Evolutionary conservation across 2,888 invertebrate species (phyloP), one percentile per base, ranked within the genome.

Genomic region (Acanthococcus lagerstroemiae): DNA sequence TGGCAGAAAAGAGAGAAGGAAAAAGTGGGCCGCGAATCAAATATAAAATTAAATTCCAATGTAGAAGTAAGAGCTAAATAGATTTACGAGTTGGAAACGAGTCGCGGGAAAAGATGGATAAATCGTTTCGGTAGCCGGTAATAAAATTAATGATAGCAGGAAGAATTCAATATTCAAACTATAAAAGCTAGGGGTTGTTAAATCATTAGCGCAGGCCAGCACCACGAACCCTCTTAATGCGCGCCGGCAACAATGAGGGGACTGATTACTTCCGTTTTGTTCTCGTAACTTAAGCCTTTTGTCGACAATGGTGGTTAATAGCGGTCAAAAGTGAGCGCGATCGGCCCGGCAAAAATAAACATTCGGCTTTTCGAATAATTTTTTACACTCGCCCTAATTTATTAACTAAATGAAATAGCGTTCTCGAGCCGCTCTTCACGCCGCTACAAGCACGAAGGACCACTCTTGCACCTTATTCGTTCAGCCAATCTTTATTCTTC

Each of bases 101-200:
- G 37, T 37, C 63, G 24, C 27, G 54, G 52, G 52, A 54, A 63
- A 37, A 37, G 44, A 50, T 52, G 52, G 30, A 52, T 52, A 63
- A 63, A 63, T 63, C 63, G 63, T 63, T 63, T 52, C 30, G 63
- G 63, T 63, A 54, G 63, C 63, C 63, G 63, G 63, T 63, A 63
- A 63, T 63, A 63, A 63, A 63, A 63, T 63, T 63, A 63, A 63
- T 52, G 63, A 63, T 37, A 63, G 63, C 52, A 52, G 63, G 52
- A 52, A 63, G 63, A 63, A 63, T 63, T 63, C 63, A 63, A 63
- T 63, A 63, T 63, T 63, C 63, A 63, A 63, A 63, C 52, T 63
- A 63, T 54, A 63, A 60, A 60, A 26, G 46, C 48, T 37, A 37
- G 37, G 37, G 37, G 37, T 37, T 37, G 37, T 37, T 37, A 37